A percentile compares a stretch with the other conserved stretches of the same genome.
These are phyloP conservation scores for Zosterops hypoxanthus DNA, from an alignment of 2,113 vertebrate genomes.

Conservation along the genomic window DNA sequence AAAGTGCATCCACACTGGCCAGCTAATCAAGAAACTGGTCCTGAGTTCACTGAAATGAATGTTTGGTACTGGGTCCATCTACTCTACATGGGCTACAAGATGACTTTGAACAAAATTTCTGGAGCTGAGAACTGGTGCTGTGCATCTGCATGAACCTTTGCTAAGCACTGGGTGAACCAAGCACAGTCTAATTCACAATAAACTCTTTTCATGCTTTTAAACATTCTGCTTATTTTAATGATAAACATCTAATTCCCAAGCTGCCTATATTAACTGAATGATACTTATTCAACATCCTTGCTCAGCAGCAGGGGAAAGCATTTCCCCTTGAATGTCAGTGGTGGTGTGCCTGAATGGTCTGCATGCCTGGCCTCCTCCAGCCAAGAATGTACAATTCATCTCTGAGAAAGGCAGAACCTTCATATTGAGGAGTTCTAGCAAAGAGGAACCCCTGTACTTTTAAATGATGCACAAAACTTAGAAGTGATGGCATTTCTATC, in stretches of 20 bases:
- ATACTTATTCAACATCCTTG: background rate
- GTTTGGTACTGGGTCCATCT: background rate
- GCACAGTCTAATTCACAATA: background rate
- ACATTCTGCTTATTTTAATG: slow-evolving; percentile 26
- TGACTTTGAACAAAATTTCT: background rate
- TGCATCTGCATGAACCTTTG: background rate
- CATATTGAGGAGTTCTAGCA: background rate
- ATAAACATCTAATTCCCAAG: slow-evolving; percentile 31
- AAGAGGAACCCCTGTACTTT: background rate
- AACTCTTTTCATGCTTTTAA: slow-evolving; percentile 31
- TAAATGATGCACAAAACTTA: background rate
- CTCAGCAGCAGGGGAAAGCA: background rate
- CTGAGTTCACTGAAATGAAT: background rate
- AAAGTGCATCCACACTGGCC: background rate
- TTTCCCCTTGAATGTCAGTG: background rate
- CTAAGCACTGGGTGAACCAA: background rate
- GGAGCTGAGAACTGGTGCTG: background rate
- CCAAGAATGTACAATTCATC: background rate
- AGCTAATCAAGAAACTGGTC: background rate
- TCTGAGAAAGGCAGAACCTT: background rate
- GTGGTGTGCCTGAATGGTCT: background rate
- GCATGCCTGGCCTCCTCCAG: background rate
- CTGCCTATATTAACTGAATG: background rate
- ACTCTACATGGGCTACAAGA: background rate
- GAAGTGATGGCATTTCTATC: background rate